Evolutionary conservation across 37 sponge, comb jelly and placozoan genomes (phyloP), one percentile per base, ranked within the genome.

Genomic region (Crambe crambe): DNA sequence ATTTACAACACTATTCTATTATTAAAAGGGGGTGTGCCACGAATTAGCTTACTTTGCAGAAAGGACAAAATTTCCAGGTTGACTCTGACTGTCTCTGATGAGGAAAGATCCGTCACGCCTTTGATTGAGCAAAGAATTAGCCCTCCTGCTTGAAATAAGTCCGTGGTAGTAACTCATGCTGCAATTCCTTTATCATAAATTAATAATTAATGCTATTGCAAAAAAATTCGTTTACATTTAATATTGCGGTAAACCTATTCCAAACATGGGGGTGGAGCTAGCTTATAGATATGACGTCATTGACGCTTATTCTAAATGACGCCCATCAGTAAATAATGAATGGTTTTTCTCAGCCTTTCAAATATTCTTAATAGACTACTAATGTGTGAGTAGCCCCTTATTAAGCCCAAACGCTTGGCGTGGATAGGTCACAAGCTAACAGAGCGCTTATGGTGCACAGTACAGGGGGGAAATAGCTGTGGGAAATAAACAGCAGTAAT

Each of bases 101-200:
- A 87, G 64, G 42, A 87, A 87, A 4, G 69, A 43, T 10, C 88
- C 82, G 69, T 87, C 76, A 0, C 37, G 42, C 32, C 35, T 43
- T 9, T 43, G 34, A 56, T 58, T 70, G 30, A 87, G 88, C 0
- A 87, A 30, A 32, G 82, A 64, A 44, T 47, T 76, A 15, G 88
- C 88, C 58, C 70, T 81, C 37, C 70, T 68, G 62, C 88, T 87
- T 37, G 88, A 87, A 61, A 87, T 87, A 30, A 87, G 72, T 3
- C 88, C 88, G 75, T 87, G 88, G 51, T 87, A 87, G 56, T 87
- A 87, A 39, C 72, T 71, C 88, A 87, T 87, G 22, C 1, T 47
- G 6, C 12, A 47, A 12, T 47, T 15, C 12, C 6, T 6, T 47
- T 47, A 47, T 12, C 10, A 12, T 12, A 47, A 47, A 6, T 12